Base-by-base conservation (phyloP, 1,140 invertebrate species). In the Bradysia coprophila region DNA sequence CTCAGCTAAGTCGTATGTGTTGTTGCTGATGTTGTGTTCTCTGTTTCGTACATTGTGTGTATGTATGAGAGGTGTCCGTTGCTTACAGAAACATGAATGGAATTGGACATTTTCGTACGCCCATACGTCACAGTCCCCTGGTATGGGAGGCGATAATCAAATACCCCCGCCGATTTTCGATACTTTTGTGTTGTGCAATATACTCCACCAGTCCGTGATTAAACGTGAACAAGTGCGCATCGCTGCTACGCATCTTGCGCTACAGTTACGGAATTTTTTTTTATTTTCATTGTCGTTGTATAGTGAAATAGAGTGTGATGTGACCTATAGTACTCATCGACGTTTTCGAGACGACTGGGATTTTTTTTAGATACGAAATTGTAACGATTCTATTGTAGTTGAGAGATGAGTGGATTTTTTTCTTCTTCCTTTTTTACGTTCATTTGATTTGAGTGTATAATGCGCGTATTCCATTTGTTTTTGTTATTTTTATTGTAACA, bases 181-280 rank as follows among this genome's bases (percentile, higher is more conserved):
- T 28, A 13, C 6, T 13, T 8, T 28, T 8, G 24, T 28, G n/a
- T 28, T 28, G 24, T 13, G 13, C 24, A 28, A 28, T 28, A 28
- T 28, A 28, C 24, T 28, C 24, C 6, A 28, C 24, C 18, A 45
- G 44, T 42, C 40, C 23, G 38, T 37, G 28, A 18, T 40, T n/a
- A 21, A 39, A 42, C 38, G 40, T 34, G 42, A 40, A 39, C 11
- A 28, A 37, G 40, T 41, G 44, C 41, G 40, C 44, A 42, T 42
- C 40, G 40, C 21, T 31, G 23, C 10, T 40, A 43, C 45, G 45
- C 45, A 45, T 42, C 40, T 45, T 40, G 34, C n/a, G 13, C 31
- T 32, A 3, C 18, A 22, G 19, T 19, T 31, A 13, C 5, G n/a
- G 2, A 2, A 19, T 22, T 21, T 40, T 40, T 40, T 8, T 21